phyloP scores from a whole-genome alignment of 2,888 invertebrate species.

The Leistus spinibarbis region DNA sequence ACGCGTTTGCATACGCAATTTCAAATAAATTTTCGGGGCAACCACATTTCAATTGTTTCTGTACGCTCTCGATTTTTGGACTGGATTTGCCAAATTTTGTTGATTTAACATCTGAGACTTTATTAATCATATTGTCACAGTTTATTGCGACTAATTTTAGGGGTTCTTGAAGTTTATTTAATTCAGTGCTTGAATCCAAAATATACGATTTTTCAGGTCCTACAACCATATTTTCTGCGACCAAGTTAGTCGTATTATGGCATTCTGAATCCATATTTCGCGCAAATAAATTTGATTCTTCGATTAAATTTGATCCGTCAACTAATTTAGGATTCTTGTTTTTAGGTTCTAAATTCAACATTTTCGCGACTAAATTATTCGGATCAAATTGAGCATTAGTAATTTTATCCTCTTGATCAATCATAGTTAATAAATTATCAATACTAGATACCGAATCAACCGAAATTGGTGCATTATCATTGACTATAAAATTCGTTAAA shows the following conservation, averaged over 20 bases:
- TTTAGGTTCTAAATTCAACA: slow-evolving; percentile 2
- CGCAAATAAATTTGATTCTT: too few species aligned
- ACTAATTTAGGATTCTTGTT: slow-evolving; percentile 29
- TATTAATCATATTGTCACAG: too few species aligned
- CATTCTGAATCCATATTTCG: too few species aligned
- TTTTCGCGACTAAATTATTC: neutral
- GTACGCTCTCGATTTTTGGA: slow-evolving; percentile 13
- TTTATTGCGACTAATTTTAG: too few species aligned
- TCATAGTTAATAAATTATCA: slow-evolving; percentile 29
- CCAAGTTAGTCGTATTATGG: neutral
- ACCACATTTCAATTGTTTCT: slow-evolving; percentile 2
- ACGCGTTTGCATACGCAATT: slow-evolving; percentile 48
- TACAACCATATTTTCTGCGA: slow-evolving; percentile 12
- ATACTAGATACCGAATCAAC: slow-evolving; percentile 15
- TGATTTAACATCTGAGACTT: too few species aligned
- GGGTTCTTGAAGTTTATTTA: slow-evolving; percentile 6
- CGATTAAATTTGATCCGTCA: neutral
- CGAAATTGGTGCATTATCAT: slow-evolving; percentile 31
- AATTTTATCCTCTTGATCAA: slow-evolving; percentile 15
- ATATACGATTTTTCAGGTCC: slow-evolving; percentile 18
- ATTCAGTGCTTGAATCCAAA: slow-evolving; percentile 9
- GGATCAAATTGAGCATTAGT: neutral
- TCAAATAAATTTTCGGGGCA: slow-evolving; percentile 49
- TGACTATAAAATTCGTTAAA: slow-evolving; percentile 46
- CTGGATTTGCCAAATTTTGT: slow-evolving; percentile 14